A percentile compares a stretch with the other conserved stretches of the same genome.
Evolutionary conservation across 2,888 invertebrate species (phyloP).

Genomic region (Trilocha varians): DNA sequence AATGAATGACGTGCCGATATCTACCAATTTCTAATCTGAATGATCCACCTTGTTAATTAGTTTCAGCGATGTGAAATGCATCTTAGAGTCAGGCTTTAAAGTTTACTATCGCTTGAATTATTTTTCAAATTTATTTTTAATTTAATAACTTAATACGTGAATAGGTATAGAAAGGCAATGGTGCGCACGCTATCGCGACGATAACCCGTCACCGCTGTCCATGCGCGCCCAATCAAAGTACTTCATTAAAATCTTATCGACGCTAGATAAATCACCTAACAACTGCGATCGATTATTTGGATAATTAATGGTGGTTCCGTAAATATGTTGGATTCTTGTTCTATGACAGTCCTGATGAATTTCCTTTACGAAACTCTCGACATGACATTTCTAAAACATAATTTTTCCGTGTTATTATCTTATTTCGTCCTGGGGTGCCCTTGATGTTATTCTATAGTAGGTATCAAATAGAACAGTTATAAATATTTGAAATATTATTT

Average conservation of each 20-base stretch:
- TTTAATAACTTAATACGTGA: slow-evolving; percentile 69
- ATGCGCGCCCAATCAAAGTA: slow-evolving; percentile 70
- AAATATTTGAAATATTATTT: too few species aligned
- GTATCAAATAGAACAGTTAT: too few species aligned
- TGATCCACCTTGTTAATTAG: slow-evolving; percentile 68
- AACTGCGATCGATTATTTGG: slow-evolving; percentile 70
- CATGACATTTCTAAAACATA: too few species aligned
- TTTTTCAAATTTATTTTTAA: slow-evolving; percentile 51
- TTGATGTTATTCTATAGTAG: too few species aligned
- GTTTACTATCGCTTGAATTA: slow-evolving; percentile 28
- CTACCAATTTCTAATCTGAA: slow-evolving; percentile 70
- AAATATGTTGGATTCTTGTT: slow-evolving; percentile 61
- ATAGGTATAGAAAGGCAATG: slow-evolving; percentile 64
- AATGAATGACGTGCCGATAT: slow-evolving; percentile 71
- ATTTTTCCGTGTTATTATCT: too few species aligned
- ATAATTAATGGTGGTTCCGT: slow-evolving; percentile 67
- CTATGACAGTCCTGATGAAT: slow-evolving; percentile 19
- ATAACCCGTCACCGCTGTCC: slow-evolving; percentile 59
- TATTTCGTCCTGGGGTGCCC: too few species aligned
- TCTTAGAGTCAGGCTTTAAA: slow-evolving; percentile 25
- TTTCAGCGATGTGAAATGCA: slow-evolving; percentile 21
- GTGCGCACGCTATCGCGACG: slow-evolving; percentile 58
- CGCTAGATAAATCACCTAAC: slow-evolving; percentile 71
- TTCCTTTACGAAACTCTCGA: background rate
- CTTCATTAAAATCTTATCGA: slow-evolving; percentile 74